phyloP scores from a whole-genome alignment of 2,113 vertebrate genomes.

The Perccottus glenii region DNA sequence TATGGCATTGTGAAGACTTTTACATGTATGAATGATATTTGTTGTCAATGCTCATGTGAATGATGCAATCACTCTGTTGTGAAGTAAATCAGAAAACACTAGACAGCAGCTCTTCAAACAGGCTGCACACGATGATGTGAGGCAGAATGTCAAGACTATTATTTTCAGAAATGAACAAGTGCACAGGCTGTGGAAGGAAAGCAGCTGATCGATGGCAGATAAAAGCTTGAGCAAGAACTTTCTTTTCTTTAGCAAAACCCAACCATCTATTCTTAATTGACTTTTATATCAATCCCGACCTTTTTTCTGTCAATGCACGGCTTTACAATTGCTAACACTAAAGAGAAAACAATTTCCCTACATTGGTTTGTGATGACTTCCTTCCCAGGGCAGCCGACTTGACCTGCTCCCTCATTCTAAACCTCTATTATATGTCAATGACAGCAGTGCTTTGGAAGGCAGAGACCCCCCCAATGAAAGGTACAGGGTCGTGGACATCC shows the following conservation, averaged over 20 bases:
- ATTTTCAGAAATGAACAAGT: constrained; percentile 21
- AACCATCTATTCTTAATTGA: background rate
- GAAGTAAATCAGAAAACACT: constrained; percentile 65
- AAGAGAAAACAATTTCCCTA: constrained; percentile 68
- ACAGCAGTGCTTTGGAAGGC: constrained; percentile 69
- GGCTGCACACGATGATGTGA: constrained; percentile 37
- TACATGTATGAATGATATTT: constrained; percentile 64
- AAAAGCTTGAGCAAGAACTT: background rate
- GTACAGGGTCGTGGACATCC: constrained; percentile 68
- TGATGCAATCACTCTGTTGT: constrained; percentile 68
- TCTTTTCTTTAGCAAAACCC: background rate
- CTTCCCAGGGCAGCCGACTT: constrained; percentile 72
- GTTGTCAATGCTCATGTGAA: constrained; percentile 59
- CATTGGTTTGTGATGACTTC: constrained; percentile 71
- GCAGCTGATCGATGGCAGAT: background rate
- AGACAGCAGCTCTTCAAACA: constrained; percentile 43
- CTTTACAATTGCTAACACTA: constrained; percentile 53
- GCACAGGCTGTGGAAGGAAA: background rate
- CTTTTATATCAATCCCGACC: background rate
- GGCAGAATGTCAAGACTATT: constrained; percentile 60
- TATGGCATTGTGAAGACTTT: constrained; percentile 65
- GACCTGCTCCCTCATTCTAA: constrained; percentile 70
- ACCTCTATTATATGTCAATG: constrained; percentile 76
- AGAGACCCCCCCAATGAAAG: constrained; percentile 45
- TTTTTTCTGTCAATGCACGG: constrained; percentile 45